These are phyloP conservation scores for Leptinotarsa texana DNA, from an alignment of 1,140 invertebrate species.

Conservation along the genomic window DNA sequence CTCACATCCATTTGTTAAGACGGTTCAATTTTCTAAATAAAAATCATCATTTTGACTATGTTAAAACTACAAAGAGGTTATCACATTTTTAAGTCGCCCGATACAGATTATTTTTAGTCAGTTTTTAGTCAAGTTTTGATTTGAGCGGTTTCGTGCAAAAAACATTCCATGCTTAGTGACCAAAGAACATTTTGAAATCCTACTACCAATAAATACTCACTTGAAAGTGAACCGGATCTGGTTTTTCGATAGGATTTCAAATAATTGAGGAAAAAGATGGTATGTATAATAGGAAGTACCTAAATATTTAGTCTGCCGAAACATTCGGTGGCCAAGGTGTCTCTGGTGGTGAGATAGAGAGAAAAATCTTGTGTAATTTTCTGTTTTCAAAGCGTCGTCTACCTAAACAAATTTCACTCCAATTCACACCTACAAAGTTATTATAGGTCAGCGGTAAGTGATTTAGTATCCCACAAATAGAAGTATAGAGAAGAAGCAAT, in stretches of 20 bases:
- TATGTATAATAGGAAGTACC: slow-evolving; percentile 22
- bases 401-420: background rate
- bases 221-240: slow-evolving; percentile 17
- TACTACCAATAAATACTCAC: slow-evolving; percentile 3
- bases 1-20: too few species aligned
- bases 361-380: slow-evolving; percentile 19
- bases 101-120: too few species aligned
- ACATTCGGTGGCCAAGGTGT: slow-evolving; percentile 45
- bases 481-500: background rate
- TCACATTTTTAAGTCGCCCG: too few species aligned
- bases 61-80: too few species aligned
- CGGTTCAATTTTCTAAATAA: too few species aligned
- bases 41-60: too few species aligned
- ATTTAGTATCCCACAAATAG: background rate
- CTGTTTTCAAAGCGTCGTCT: slow-evolving; percentile 35
- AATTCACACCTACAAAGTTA: background rate
- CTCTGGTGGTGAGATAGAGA: slow-evolving; percentile 39
- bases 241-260: slow-evolving; percentile 15
- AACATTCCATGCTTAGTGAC: background rate
- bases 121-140: too few species aligned
- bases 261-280: slow-evolving; percentile 11
- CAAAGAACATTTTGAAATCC: background rate
- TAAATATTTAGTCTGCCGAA: slow-evolving; percentile 26
- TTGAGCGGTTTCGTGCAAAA: background rate
- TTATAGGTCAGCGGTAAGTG: background rate